Evolutionary conservation across 2,888 invertebrate species (phyloP).

Genomic region (Eupeodes luniger): DNA sequence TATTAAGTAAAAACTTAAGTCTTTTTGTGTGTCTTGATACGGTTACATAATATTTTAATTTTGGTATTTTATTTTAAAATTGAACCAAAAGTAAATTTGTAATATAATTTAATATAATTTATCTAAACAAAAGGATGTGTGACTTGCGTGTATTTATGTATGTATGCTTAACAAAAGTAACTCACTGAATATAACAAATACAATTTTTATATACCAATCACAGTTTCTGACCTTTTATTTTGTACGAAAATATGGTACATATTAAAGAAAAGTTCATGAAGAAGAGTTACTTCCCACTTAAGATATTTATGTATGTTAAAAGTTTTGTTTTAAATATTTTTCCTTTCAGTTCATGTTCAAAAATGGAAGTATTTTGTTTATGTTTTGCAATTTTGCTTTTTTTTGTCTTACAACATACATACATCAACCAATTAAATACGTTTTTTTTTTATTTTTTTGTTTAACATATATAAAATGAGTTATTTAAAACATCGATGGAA

Average conservation of each 20-base stretch:
- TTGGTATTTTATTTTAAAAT: conserved; percentile 28
- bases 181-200: conserved; percentile 44
- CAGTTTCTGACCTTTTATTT: not conserved
- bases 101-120: conserved; percentile 37
- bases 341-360: conserved; percentile 34
- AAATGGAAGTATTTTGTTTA: conserved; percentile 23
- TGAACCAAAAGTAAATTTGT: conserved; percentile 60
- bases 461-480: conserved; percentile 64
- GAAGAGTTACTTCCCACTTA: not conserved
- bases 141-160: not conserved
- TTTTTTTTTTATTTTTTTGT: conserved; percentile 57
- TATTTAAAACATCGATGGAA: conserved; percentile 46
- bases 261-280: not conserved
- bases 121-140: conserved; percentile 48
- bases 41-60: conserved; percentile 9
- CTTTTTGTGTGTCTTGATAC: conserved; percentile 10
- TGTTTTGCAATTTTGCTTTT: conserved; percentile 37
- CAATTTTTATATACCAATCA: conserved; percentile 7
- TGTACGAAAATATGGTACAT: not conserved
- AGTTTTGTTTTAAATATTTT: conserved; percentile 8
- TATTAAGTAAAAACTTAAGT: conserved; percentile 17
- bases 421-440: conserved; percentile 47
- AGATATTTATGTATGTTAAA: conserved; percentile 6
- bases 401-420: conserved; percentile 60
- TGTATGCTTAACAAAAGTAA: conserved; percentile 49